A percentile compares a stretch with the other conserved stretches of the same genome.
Conservation (phyloP, 1,140 invertebrate genomes). For the Rhysida immarginata region DNA sequence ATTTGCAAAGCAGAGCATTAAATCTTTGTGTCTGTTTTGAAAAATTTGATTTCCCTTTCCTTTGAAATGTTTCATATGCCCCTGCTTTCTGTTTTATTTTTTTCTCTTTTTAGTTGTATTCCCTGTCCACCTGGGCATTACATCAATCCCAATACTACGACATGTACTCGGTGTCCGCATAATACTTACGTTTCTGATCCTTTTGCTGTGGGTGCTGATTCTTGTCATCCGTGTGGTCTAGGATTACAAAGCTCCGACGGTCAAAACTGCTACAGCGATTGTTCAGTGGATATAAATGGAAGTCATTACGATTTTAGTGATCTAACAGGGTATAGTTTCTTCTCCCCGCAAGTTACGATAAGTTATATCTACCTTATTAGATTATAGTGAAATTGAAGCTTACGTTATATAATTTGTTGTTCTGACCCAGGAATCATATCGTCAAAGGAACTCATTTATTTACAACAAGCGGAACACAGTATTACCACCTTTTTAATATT, state of each 20-base stretch:
- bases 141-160: conserved; percentile 23
- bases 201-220: conserved; percentile 29
- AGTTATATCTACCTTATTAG: neutral
- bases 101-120: conserved; percentile 29
- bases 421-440: conserved; percentile 25
- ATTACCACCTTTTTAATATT: conserved; percentile 43
- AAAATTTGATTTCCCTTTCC: neutral
- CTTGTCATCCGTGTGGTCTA: conserved; percentile 38
- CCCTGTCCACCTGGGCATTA: conserved; percentile 39
- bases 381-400: neutral
- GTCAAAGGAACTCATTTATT: conserved; percentile 35
- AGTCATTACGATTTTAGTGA: conserved; percentile 33
- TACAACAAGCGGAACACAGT: conserved; percentile 40
- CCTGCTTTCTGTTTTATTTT: neutral
- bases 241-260: conserved; percentile 29
- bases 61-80: neutral
- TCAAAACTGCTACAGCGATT: conserved; percentile 29
- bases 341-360: neutral
- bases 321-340: conserved; percentile 30
- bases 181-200: conserved; percentile 35
- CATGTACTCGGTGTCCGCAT: conserved; percentile 33
- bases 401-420: neutral
- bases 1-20: too few species aligned
- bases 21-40: neutral
- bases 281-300: conserved; percentile 24